Base-by-base conservation (phyloP, 2,888 invertebrate species). In the Agriopis aurantiaria region DNA sequence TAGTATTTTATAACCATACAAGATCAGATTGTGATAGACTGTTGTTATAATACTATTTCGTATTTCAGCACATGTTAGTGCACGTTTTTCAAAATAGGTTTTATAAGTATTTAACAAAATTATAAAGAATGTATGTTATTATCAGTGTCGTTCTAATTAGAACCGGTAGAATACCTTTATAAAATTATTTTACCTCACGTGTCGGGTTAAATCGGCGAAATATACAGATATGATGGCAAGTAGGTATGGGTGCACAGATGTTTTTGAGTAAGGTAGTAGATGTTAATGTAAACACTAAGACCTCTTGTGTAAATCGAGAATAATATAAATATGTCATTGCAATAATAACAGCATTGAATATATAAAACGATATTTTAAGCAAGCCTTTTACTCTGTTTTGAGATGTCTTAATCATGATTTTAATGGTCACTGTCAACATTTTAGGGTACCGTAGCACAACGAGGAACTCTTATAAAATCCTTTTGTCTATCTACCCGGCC, bases 141-240 rank as follows among this genome's bases (percentile, higher is more conserved):
- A 8, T 40, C 33, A 3, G 33, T 33, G 33, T 33, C 33, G 33
- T 5, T 33, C 3, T 55, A 55, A 40, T 55, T 55, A 33, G 3
- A 41, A 11, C 4, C 10, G 52, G 52, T 10, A 11, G 33, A 33
- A 5, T 33, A 33, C 33, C 33, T 5, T 33, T 11, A 52, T 33
- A 33, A 52, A 52, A 41, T 41, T n/a, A 55, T 55, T 55, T n/a
- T 41, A 41, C 55, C 41, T 55, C 55, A n/a, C 55, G 41, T 55
- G 55, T 55, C 3, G 55, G n/a, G 9, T n/a, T 5, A 55, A 55
- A 55, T 41, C 55, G 41, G n/a, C 55, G 41, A 0, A 57, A 43
- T 57, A 17, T 4, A 57, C 43, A 11, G 14, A n/a, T 33, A 55
- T 43, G 17, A 52, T 45, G 17, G 10, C 9, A 17, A 33, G 45